These are phyloP conservation scores for Parauchenoglanis ngamensis DNA, from an alignment of 2,797 vertebrate species.

Conservation along the genomic window DNA sequence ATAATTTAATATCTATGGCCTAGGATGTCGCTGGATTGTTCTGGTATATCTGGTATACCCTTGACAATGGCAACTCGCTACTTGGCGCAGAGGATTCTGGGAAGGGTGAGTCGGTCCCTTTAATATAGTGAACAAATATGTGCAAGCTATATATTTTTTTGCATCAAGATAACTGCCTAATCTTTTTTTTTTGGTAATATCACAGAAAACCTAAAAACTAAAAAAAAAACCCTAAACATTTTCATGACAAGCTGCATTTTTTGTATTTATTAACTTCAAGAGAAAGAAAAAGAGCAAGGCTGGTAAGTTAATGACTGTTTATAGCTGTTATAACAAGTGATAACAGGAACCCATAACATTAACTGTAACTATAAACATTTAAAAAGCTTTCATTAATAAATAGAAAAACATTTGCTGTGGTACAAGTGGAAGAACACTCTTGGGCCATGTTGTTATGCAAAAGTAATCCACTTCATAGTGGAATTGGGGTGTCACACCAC, in stretches of 20 bases:
- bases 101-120: background rate
- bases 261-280: background rate
- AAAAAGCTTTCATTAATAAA: slow-evolving; percentile 13
- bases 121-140: background rate
- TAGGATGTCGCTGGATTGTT: too few species aligned
- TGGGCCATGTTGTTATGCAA: background rate
- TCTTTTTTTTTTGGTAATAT: background rate
- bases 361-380: background rate
- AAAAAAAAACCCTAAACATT: background rate
- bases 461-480: background rate
- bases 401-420: background rate
- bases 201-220: too few species aligned
- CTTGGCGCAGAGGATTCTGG: too few species aligned
- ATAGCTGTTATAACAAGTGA: background rate
- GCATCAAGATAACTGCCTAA: background rate
- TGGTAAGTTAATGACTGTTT: background rate
- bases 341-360: background rate
- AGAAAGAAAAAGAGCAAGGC: background rate
- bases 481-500: background rate
- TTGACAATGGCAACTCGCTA: too few species aligned
- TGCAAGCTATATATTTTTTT: background rate
- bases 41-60: too few species aligned
- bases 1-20: too few species aligned
- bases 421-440: background rate
- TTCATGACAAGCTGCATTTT: background rate